Base-by-base conservation (phyloP, 1,140 invertebrate genomes). In the Sitobion miscanthi region DNA sequence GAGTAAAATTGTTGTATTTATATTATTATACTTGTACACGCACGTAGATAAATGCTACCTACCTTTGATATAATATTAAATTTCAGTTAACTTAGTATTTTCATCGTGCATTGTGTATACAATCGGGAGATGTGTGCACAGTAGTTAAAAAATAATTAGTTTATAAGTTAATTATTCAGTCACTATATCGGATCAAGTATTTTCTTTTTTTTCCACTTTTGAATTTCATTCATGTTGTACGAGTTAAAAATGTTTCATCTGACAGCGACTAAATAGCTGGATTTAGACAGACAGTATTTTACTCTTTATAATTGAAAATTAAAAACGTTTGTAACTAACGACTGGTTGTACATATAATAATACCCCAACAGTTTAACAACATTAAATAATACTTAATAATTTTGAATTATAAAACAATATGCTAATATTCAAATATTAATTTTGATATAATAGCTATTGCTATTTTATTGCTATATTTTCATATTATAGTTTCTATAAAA, bases 81-180 rank as follows among this genome's bases (percentile, higher is more conserved):
- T 35, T 77, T 77, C n/a, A n/a, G n/a, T 77, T n/a, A 77, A 17
- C 62, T 77, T 77, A 77, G n/a, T 20, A n/a, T 77, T 77, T 69
- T n/a, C 62, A 77, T n/a, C 17, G 62, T n/a, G 62, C 5, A 35
- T 17, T 77, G 30, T 77, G 62, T n/a, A 77, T n/a, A 77, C 30
- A n/a, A 77, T 77, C n/a, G 14, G n/a, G n/a, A 77, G 62, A 77
- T n/a, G 62, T 77, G 14, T 77, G 14, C 62, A 77, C 62, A 77
- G 30, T 77, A 35, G 30, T 77, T n/a, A 0, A 77, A 77, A 77
- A 77, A 77, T 77, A 77, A 77, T 77, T 77, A n/a, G n/a, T 77
- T 77, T 77, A n/a, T 77, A 77, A 77, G 62, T 77, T 77, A 77
- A n/a, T 77, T 77, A 77, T 77, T 77, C n/a, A 77, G 62, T 77